Conservation (phyloP, 2,888 invertebrate species). For the Drosophila algonquin region DNA sequence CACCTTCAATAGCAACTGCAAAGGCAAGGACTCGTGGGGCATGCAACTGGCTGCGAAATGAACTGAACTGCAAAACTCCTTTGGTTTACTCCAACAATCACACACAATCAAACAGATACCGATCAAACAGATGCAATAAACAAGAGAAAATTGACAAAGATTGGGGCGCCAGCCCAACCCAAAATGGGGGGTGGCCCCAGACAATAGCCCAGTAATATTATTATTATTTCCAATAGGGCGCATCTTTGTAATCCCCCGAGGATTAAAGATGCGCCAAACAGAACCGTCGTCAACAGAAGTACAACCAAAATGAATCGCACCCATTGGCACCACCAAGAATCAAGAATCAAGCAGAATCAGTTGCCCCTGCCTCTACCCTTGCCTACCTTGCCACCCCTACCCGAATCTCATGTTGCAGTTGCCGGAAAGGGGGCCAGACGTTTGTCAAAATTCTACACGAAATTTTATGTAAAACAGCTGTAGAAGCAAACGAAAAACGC, state of each 20-base stretch:
- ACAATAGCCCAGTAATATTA: slow-evolving; percentile 81
- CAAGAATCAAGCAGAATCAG: slow-evolving; percentile 46
- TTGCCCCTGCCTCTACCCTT: slow-evolving; percentile 15
- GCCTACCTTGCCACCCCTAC: neutral
- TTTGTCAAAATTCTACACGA: slow-evolving; percentile 70
- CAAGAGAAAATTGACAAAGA: slow-evolving; percentile 67
- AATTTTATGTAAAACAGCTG: slow-evolving; percentile 72
- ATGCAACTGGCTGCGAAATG: slow-evolving; percentile 34
- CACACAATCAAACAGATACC: slow-evolving; percentile 52
- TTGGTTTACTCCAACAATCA: slow-evolving; percentile 71
- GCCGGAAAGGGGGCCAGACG: slow-evolving; percentile 67
- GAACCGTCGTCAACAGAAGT: slow-evolving; percentile 69
- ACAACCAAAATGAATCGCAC: slow-evolving; percentile 61
- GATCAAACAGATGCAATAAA: slow-evolving; percentile 63
- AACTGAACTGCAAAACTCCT: slow-evolving; percentile 59
- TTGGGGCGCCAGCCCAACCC: slow-evolving; percentile 31
- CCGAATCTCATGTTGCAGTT: slow-evolving; percentile 19
- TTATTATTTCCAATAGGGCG: slow-evolving; percentile 66
- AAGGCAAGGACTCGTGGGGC: slow-evolving; percentile 19
- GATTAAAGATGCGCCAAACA: slow-evolving; percentile 67
- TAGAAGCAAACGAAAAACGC: slow-evolving; percentile 83
- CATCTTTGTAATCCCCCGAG: slow-evolving; percentile 71
- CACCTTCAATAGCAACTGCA: neutral
- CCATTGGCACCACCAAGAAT: slow-evolving; percentile 59
- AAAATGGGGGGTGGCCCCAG: slow-evolving; percentile 47